phyloP scores from a whole-genome alignment of 2,888 invertebrate species.

The Ecdyonurus torrentis region DNA sequence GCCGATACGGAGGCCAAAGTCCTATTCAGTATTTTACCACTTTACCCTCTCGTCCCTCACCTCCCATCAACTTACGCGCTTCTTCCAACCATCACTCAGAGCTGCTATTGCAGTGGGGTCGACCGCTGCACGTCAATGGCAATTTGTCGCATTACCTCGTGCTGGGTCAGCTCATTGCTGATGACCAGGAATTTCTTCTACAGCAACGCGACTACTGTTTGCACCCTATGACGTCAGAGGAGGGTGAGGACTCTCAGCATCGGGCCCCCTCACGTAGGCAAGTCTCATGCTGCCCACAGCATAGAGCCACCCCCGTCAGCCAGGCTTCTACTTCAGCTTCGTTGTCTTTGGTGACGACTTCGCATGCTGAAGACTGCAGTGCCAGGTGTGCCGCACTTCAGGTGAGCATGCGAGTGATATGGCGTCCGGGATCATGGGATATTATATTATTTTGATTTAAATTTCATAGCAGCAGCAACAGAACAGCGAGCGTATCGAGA shows the following conservation, averaged over 20 bases:
- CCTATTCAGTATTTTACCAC: slow-evolving; percentile 31
- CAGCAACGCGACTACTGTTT: slow-evolving; percentile 35
- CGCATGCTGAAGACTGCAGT: background rate
- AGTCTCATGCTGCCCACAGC: background rate
- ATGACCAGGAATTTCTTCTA: slow-evolving; percentile 25
- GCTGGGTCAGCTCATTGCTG: slow-evolving; percentile 18
- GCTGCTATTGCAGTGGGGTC: slow-evolving; percentile 38
- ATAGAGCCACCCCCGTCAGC: background rate
- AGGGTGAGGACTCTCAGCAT: background rate
- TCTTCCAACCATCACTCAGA: slow-evolving; percentile 24
- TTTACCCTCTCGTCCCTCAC: slow-evolving; percentile 24
- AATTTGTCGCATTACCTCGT: slow-evolving; percentile 36
- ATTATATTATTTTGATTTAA: background rate
- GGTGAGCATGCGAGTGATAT: too few species aligned
- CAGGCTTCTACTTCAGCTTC: background rate
- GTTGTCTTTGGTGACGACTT: too few species aligned
- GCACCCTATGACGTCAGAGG: slow-evolving; percentile 19
- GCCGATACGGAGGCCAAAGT: slow-evolving; percentile 27
- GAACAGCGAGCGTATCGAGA: background rate
- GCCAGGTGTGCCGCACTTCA: too few species aligned
- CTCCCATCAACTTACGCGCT: slow-evolving; percentile 22
- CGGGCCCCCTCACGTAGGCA: background rate
- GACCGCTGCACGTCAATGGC: slow-evolving; percentile 40
- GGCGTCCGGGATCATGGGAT: background rate
- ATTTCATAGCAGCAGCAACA: background rate